Evolutionary conservation across 1,140 invertebrate genomes (phyloP).

Genomic region (Brachionus sp.): DNA sequence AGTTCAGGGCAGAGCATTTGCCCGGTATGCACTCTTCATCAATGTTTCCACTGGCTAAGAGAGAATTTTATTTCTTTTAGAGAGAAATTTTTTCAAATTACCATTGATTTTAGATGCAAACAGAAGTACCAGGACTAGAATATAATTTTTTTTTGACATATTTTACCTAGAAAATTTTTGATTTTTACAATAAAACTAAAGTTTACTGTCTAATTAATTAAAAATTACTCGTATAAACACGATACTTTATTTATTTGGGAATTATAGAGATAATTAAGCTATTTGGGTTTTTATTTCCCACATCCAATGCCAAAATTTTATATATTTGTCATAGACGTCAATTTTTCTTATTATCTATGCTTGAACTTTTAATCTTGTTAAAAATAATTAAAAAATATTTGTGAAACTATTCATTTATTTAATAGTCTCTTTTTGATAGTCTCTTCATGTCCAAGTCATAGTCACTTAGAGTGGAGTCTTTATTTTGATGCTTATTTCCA

Average conservation of each 20-base stretch:
- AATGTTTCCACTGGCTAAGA: not conserved
- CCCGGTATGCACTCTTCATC: slow-evolving; percentile 41
- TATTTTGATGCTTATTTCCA: too few relatives aligned
- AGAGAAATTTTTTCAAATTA: not conserved
- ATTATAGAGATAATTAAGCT: not conserved
- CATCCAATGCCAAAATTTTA: not conserved
- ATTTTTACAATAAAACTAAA: not conserved
- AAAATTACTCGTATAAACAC: not conserved
- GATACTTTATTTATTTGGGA: not conserved
- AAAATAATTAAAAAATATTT: too few relatives aligned
- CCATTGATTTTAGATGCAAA: not conserved
- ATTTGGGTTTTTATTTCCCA: not conserved
- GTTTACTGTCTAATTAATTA: not conserved
- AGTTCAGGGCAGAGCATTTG: not conserved
- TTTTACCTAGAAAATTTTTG: not conserved
- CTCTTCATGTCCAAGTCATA: too few relatives aligned
- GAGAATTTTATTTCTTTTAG: not conserved
- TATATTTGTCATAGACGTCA: not conserved
- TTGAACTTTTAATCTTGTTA: not conserved
- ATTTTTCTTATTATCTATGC: not conserved
- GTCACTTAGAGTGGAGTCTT: too few relatives aligned
- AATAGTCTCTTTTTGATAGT: too few relatives aligned
- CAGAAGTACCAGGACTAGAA: not conserved
- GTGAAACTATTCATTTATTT: too few relatives aligned
- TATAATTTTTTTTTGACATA: not conserved